Conservation (phyloP, 2,113 vertebrate species). For the Mastomys coucha region DNA sequence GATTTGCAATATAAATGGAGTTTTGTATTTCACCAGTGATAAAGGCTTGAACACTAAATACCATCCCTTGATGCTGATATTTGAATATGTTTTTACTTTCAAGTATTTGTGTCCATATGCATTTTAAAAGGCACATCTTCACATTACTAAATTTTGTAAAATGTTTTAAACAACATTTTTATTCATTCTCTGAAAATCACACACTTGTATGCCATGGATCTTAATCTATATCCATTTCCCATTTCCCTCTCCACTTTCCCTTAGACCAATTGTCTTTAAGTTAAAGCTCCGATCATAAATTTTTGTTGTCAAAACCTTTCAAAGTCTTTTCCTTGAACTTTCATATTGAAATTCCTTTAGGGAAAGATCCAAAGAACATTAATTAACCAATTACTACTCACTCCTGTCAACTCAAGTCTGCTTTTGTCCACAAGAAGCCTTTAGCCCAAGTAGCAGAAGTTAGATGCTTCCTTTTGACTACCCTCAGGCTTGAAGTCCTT, state of each 20-base stretch:
- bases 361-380: background rate
- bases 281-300: background rate
- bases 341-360: background rate
- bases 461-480: background rate
- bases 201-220: background rate
- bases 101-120: background rate
- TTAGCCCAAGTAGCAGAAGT: background rate
- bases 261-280: background rate
- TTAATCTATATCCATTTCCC: background rate
- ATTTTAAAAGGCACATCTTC: background rate
- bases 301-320: background rate
- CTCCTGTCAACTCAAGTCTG: background rate
- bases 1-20: constrained; percentile 47
- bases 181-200: background rate
- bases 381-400: background rate
- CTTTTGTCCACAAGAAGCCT: background rate
- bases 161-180: background rate
- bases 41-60: constrained; percentile 10
- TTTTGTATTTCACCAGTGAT: constrained; percentile 34
- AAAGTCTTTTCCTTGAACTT: background rate
- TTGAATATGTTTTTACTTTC: constrained; percentile 43
- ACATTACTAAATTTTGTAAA: background rate
- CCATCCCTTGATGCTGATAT: background rate
- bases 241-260: background rate
- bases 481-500: background rate